Conservation (phyloP, 2,888 invertebrate species). For the Oxycera nigricornis region DNA sequence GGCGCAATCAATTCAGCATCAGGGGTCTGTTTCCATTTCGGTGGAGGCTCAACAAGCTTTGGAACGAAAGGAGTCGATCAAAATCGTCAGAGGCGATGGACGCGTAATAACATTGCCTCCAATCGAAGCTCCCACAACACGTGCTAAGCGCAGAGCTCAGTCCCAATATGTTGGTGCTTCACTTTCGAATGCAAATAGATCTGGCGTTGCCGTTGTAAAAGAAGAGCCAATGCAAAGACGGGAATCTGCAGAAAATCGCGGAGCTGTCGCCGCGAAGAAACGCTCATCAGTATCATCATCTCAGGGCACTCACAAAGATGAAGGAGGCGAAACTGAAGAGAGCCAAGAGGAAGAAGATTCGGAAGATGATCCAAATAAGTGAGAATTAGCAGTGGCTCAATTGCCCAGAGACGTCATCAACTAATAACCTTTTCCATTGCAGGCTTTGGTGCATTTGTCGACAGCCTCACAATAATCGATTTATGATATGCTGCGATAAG, state of each 20-base stretch:
- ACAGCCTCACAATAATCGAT: slow-evolving; percentile 92
- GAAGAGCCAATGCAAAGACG: slow-evolving; percentile 23
- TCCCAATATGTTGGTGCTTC: slow-evolving; percentile 45
- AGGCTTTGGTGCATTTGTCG: slow-evolving; percentile 95
- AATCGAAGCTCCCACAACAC: slow-evolving; percentile 82
- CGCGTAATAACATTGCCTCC: slow-evolving; percentile 80
- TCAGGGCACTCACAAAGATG: slow-evolving; percentile 34
- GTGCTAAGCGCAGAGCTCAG: slow-evolving; percentile 69
- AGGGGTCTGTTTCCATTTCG: not conserved
- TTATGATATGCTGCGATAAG: slow-evolving; percentile 96
- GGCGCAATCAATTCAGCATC: not conserved
- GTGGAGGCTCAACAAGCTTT: slow-evolving; percentile 18
- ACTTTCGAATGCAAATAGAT: slow-evolving; percentile 48
- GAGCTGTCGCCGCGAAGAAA: slow-evolving; percentile 28
- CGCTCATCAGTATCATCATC: slow-evolving; percentile 40
- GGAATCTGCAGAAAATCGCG: slow-evolving; percentile 22
- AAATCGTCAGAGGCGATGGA: slow-evolving; percentile 77
- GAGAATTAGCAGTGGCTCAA: slow-evolving; percentile 44
- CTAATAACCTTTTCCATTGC: slow-evolving; percentile 14
- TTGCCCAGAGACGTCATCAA: not conserved
- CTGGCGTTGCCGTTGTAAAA: slow-evolving; percentile 48
- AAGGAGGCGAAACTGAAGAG: slow-evolving; percentile 48
- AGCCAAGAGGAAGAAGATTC: slow-evolving; percentile 71
- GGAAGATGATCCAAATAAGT: slow-evolving; percentile 91
- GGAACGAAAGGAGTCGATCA: slow-evolving; percentile 68